These are phyloP conservation scores for Dioctria rufipes DNA, from an alignment of 2,888 invertebrate species.

Conservation along the genomic window DNA sequence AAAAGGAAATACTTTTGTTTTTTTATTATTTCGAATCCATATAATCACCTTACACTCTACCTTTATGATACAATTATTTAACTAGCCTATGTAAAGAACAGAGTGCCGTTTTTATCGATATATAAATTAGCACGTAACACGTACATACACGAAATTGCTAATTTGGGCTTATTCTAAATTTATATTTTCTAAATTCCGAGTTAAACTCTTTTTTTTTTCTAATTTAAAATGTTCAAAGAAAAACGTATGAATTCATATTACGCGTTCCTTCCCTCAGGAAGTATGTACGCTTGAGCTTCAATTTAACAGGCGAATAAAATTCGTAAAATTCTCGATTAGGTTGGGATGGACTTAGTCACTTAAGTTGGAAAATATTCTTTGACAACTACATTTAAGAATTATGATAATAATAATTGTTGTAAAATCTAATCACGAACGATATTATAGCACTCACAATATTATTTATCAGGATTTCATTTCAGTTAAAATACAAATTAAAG, in stretches of 20 bases:
- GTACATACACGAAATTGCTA: conserved; percentile 6
- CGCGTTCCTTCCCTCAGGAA: too few relatives aligned
- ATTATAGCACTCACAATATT: too few relatives aligned
- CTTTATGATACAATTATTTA: conserved; percentile 21
- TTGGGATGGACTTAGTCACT: too few relatives aligned
- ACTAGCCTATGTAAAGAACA: conserved; percentile 30
- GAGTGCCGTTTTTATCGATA: conserved; percentile 27
- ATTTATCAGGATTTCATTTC: too few relatives aligned
- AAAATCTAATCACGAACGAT: too few relatives aligned
- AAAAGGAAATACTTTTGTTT: conserved; percentile 36
- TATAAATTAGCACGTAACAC: conserved; percentile 8
- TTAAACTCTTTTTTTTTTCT: not conserved
- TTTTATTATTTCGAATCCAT: conserved; percentile 14
- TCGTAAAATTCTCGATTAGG: not conserved
- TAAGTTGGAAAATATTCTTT: too few relatives aligned
- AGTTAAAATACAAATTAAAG: too few relatives aligned
- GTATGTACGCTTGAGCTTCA: too few relatives aligned
- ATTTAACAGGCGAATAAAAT: conserved; percentile 6
- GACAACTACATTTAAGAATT: too few relatives aligned
- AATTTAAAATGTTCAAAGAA: not conserved
- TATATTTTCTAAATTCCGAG: not conserved
- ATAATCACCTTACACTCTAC: conserved; percentile 10
- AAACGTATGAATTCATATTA: too few relatives aligned
- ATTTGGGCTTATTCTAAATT: conserved; percentile 6
- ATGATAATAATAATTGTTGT: too few relatives aligned